Evolutionary conservation across 2,797 vertebrate genomes (phyloP).

Genomic region (Leptoclinus maculatus): DNA sequence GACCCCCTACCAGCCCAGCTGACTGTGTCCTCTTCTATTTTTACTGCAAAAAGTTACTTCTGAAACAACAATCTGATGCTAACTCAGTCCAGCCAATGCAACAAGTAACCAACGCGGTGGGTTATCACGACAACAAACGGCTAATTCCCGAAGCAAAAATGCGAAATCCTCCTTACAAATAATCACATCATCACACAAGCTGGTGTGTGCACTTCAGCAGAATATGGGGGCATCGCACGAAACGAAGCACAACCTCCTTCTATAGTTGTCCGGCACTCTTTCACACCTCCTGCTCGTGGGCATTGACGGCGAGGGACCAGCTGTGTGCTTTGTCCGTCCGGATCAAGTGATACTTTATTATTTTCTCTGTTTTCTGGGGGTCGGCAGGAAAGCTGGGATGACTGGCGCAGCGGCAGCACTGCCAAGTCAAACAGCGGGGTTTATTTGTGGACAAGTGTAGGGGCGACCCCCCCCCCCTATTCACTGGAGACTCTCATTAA

Average conservation of each 20-base stretch:
- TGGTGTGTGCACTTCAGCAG: not conserved
- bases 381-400: conserved; percentile 75
- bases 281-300: no score
- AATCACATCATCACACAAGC: not conserved
- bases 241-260: conserved; percentile 47
- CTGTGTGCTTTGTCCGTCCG: conserved; percentile 58
- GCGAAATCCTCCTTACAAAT: not conserved
- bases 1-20: not conserved
- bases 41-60: no score
- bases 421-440: conserved; percentile 82
- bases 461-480: conserved; percentile 41
- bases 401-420: conserved; percentile 61
- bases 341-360: conserved; percentile 76
- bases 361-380: conserved; percentile 68
- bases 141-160: not conserved
- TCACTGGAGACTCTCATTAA: conserved; percentile 66
- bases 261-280: conserved; percentile 40
- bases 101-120: not conserved
- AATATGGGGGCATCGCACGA: conserved; percentile 8
- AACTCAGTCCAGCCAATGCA: not conserved
- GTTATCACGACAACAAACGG: not conserved
- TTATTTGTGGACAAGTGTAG: conserved; percentile 84
- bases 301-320: conserved; percentile 60
- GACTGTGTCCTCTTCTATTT: not conserved
- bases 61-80: not conserved